These are phyloP conservation scores for Riparia riparia DNA, from an alignment of 2,113 vertebrate species.

Conservation along the genomic window DNA sequence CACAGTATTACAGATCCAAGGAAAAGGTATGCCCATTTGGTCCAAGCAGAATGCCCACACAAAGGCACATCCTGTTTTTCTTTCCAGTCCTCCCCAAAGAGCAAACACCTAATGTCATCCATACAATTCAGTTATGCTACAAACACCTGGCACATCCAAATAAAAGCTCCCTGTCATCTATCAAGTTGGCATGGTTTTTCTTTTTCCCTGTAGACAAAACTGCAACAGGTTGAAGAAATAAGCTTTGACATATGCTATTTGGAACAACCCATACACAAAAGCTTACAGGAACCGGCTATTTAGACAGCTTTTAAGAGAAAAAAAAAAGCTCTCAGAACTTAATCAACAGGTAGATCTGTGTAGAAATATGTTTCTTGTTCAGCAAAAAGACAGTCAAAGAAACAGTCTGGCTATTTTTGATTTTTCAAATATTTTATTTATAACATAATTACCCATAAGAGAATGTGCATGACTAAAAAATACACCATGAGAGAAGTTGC, in stretches of 20 bases:
- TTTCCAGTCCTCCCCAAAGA: not conserved
- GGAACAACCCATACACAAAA: not conserved
- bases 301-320: not conserved
- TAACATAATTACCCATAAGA: not conserved
- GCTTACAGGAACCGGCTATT: not conserved
- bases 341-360: not conserved
- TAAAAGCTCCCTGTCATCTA: not conserved
- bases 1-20: not conserved
- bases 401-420: not conserved
- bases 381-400: not conserved
- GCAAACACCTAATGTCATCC: not conserved
- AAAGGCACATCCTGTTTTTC: not conserved
- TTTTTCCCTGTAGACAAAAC: not conserved
- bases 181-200: not conserved
- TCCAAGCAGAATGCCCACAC: not conserved
- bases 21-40: not conserved
- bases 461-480: not conserved
- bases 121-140: not conserved
- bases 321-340: not conserved
- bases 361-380: not conserved
- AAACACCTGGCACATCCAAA: not conserved
- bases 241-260: not conserved
- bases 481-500: not conserved
- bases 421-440: not conserved
- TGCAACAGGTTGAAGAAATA: not conserved